Percentiles rank a stretch among this genome's conserved stretches.
Conservation (phyloP, 1,140 invertebrate genomes). For the Megalopta genalis region DNA sequence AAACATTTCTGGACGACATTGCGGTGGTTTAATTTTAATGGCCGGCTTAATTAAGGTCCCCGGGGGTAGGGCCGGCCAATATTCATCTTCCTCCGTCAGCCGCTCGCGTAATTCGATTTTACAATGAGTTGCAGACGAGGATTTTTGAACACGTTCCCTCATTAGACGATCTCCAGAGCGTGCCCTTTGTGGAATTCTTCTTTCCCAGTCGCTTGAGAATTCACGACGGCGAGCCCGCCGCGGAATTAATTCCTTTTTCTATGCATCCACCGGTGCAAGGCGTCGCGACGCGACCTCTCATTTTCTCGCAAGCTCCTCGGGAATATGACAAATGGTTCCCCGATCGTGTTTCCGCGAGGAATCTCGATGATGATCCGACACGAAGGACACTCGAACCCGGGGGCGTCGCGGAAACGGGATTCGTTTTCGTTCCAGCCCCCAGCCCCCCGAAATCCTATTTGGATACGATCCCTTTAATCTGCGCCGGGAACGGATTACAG, state of each 20-base stretch:
- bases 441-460: constrained; percentile 56
- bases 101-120: constrained; percentile 49
- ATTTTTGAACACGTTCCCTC: constrained; percentile 47
- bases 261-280: constrained; percentile 3
- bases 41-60: constrained; percentile 24
- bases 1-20: not conserved
- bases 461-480: constrained; percentile 54
- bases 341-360: constrained; percentile 28
- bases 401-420: not conserved
- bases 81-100: not conserved
- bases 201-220: constrained; percentile 24
- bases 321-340: constrained; percentile 50
- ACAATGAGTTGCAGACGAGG: constrained; percentile 34
- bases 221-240: constrained; percentile 5
- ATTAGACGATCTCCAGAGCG: constrained; percentile 41
- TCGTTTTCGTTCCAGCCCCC: constrained; percentile 21
- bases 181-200: constrained; percentile 47
- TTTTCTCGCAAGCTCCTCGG: constrained; percentile 33
- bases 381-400: constrained; percentile 6
- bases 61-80: not conserved
- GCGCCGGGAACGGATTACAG: constrained; percentile 50
- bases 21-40: constrained; percentile 14
- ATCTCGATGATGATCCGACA: constrained; percentile 27
- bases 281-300: constrained; percentile 5
- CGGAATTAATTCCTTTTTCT: constrained; percentile 50